Base-by-base conservation (phyloP, 2,113 vertebrate genomes). In the Neofelis nebulosa region DNA sequence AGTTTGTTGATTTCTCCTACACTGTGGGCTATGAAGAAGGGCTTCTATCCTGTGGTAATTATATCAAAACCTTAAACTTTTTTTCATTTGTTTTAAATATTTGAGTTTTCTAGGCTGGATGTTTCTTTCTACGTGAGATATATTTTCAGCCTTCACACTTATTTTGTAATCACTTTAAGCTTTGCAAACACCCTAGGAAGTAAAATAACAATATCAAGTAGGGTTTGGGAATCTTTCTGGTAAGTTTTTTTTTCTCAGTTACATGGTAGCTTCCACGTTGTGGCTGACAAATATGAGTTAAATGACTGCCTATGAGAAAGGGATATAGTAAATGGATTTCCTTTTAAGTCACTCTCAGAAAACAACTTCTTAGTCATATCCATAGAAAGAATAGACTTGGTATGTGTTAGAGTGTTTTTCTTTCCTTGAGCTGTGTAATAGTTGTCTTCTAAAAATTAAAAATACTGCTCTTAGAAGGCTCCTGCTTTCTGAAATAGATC, bases 1-100 rank as follows among this genome's bases (percentile, higher is more conserved):
- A 99, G 86, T 99, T 99, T 96, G 98, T 99, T 87, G 99, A 99
- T 98, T 99, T 99, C 97, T 99, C 99, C 92, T 99, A 99, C 73
- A 99, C 99, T 15, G 99, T 99, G n/a, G 98, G 27, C 45, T 99
- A 99, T 96, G 97, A 99, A 97, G 98, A 98, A 11, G 99, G 99
- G 4, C 99, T 99, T 95, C 97, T 99, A 88, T 98, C 99, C 48
- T 99, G 99, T 88, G 99, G 99, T 99, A 98, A 98, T 98, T 15
- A 87, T 98, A 12, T 78, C 69, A 95, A 93, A n/a, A 3, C 52
- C 29, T 36, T 57, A 16, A 19, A 23, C 87, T 96, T 97, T 63
- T 95, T 88, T 74, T 6, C 68, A 1, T 93, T 83, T 96, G 50
- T 41, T 25, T 89, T 88, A 95, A 94, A 74, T 76, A 96, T 65